These are phyloP conservation scores for Origma solitaria DNA, from an alignment of 2,113 vertebrate species.

Conservation along the genomic window DNA sequence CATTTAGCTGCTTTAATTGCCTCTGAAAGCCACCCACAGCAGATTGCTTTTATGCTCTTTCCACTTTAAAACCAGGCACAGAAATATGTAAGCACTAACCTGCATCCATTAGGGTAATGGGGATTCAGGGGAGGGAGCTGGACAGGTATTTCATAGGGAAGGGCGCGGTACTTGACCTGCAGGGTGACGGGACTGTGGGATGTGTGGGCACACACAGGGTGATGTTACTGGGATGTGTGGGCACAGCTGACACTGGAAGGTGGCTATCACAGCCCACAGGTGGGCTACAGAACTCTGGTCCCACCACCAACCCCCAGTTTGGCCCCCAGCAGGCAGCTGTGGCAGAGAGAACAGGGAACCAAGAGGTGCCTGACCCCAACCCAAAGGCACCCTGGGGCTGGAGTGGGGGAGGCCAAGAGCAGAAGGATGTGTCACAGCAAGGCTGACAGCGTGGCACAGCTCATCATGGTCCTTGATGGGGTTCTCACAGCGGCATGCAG, in stretches of 20 bases:
- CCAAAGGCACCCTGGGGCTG: fast-evolving
- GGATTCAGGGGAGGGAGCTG: neutral
- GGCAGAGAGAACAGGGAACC: too few relatives aligned
- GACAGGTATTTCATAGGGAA: neutral
- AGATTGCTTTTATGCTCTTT: neutral
- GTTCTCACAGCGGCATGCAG: neutral
- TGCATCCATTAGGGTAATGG: neutral
- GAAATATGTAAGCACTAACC: neutral
- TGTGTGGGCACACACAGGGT: fast-evolving
- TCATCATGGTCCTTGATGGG: neutral
- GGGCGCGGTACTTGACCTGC: fast-evolving
- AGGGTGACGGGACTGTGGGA: fast-evolving
- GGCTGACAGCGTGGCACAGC: neutral
- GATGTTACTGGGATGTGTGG: neutral
- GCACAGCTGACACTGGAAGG: neutral
- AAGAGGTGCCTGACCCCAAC: neutral
- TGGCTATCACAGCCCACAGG: fast-evolving
- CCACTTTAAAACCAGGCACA: neutral
- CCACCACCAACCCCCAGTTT: neutral
- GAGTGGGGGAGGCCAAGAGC: neutral
- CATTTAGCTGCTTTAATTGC: constrained; percentile 17
- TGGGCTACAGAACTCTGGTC: neutral
- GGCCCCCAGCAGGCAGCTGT: neutral
- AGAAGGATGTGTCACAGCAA: neutral
- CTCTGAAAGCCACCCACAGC: neutral